Evolutionary conservation across 2,888 invertebrate species (phyloP).

Genomic region (Parnassius orleans): DNA sequence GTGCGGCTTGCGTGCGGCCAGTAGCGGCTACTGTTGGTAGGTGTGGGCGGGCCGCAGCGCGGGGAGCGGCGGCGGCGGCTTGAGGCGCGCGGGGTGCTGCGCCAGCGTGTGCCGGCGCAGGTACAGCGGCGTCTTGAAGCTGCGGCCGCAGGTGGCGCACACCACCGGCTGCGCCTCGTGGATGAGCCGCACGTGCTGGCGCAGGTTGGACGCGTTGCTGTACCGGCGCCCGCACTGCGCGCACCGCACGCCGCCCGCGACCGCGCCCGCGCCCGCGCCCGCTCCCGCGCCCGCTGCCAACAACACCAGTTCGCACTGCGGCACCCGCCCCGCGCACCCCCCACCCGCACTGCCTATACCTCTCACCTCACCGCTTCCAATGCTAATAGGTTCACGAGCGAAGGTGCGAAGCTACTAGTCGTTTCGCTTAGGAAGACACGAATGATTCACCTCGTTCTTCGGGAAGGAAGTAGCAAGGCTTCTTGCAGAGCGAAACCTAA

Average conservation of each 20-base stretch:
- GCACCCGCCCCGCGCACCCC: constrained; percentile 35
- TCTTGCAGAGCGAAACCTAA: too few relatives aligned
- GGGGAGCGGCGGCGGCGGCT: constrained; percentile 52
- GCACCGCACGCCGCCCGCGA: constrained; percentile 72
- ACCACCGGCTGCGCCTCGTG: constrained; percentile 86
- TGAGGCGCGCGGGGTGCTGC: constrained; percentile 78
- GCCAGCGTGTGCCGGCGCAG: constrained; percentile 88
- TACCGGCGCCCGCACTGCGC: constrained; percentile 86
- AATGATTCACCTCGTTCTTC: too few relatives aligned
- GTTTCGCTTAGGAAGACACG: too few relatives aligned
- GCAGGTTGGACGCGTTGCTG: constrained; percentile 87
- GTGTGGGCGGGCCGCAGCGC: constrained; percentile 56
- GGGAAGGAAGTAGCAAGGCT: too few relatives aligned
- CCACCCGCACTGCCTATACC: constrained; percentile 33
- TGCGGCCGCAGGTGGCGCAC: constrained; percentile 86
- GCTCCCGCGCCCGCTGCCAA: constrained; percentile 57
- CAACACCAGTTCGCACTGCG: constrained; percentile 68
- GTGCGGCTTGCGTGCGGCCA: neutral
- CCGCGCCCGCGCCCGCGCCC: constrained; percentile 50
- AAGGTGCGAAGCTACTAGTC: too few relatives aligned
- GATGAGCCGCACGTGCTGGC: constrained; percentile 88
- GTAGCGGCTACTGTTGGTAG: constrained; percentile 45
- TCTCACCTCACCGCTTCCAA: constrained; percentile 34
- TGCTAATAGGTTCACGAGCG: constrained; percentile 26
- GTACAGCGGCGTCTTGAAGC: constrained; percentile 88